Conservation (phyloP, 2,888 invertebrate genomes). For the Lithophane semibrunnea region DNA sequence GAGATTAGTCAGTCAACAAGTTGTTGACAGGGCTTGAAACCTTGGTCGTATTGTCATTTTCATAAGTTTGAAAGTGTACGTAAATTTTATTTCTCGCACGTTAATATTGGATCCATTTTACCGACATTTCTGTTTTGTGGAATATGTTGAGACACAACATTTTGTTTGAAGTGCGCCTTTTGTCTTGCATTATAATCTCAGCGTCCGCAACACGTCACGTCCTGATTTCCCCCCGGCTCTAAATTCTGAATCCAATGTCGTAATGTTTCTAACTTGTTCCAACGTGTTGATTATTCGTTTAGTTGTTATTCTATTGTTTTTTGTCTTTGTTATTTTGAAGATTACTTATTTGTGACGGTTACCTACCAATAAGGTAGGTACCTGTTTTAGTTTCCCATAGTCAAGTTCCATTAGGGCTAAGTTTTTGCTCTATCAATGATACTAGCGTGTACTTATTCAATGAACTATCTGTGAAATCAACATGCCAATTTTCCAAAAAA, state of each 20-base stretch:
- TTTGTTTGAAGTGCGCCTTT: conserved; percentile 26
- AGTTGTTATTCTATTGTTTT: conserved; percentile 55
- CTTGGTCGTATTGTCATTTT: neutral
- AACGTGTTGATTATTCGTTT: conserved; percentile 62
- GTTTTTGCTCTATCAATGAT: neutral
- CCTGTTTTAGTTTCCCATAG: neutral
- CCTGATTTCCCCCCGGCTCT: conserved; percentile 66
- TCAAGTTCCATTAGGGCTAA: neutral
- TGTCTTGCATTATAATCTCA: neutral
- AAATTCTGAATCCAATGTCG: conserved; percentile 68
- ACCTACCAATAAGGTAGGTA: too few relatives aligned
- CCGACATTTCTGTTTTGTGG: neutral
- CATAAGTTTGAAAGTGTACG: neutral
- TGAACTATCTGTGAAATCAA: neutral
- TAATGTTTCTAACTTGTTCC: conserved; percentile 56
- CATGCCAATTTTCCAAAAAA: neutral
- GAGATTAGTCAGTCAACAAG: neutral
- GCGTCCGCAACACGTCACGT: conserved; percentile 46
- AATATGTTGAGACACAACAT: neutral
- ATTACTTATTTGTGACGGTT: neutral
- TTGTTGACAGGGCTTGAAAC: neutral
- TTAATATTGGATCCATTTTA: neutral
- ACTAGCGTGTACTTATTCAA: neutral
- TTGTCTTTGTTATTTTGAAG: conserved; percentile 21
- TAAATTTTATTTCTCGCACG: neutral